A percentile compares a stretch with the other conserved stretches of the same genome.
phyloP scores from a whole-genome alignment of 2,113 vertebrate species.

The Myrmecophaga tridactyla region DNA sequence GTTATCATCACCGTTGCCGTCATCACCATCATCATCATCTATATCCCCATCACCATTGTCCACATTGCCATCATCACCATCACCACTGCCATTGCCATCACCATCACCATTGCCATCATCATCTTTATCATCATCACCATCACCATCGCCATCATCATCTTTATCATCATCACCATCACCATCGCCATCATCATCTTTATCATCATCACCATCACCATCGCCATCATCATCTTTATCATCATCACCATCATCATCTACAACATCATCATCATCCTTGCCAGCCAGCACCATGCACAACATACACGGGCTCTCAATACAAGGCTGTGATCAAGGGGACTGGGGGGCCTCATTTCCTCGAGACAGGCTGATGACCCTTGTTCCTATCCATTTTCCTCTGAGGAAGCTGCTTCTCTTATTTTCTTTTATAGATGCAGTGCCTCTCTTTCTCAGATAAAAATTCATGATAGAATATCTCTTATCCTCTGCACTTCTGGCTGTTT shows the following conservation, averaged over 20 bases:
- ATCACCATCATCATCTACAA: not conserved
- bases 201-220: not conserved
- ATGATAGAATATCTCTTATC: not conserved
- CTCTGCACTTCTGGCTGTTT: too few relatives aligned
- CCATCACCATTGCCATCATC: not conserved
- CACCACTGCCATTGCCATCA: too few relatives aligned
- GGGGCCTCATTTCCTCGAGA: too few relatives aligned
- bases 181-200: not conserved
- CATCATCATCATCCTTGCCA: not conserved
- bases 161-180: not conserved
- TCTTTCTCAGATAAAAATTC: not conserved
- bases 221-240: too few relatives aligned
- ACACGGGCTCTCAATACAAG: not conserved
- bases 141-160: not conserved
- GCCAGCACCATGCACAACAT: not conserved
- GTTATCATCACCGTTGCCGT: not conserved
- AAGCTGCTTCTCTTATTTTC: not conserved
- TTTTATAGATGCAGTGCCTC: not conserved
- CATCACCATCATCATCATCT: not conserved
- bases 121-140: not conserved
- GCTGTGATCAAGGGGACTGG: too few relatives aligned
- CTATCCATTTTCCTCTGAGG: not conserved
- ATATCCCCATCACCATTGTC: not conserved
- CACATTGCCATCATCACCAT: not conserved
- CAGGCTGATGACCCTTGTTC: not conserved